Evolutionary conservation across 1,140 invertebrate genomes (phyloP).

Genomic region (Drosophila truncata): DNA sequence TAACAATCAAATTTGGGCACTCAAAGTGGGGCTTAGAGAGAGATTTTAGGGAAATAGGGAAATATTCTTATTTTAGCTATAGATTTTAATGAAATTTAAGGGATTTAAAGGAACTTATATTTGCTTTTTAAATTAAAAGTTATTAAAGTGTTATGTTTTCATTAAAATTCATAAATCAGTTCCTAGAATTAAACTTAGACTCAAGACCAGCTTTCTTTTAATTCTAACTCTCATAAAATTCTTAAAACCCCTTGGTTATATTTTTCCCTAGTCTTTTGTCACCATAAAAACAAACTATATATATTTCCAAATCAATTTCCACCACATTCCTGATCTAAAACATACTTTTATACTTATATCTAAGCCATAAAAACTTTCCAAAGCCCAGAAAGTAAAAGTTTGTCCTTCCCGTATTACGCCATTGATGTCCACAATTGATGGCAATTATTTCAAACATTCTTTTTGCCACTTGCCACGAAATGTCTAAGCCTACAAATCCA

Average conservation of each 20-base stretch:
- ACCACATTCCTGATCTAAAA: slow-evolving; percentile 6
- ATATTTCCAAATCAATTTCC: background rate
- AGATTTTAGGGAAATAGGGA: background rate
- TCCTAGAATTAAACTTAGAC: too few relatives aligned
- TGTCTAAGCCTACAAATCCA: slow-evolving; percentile 19
- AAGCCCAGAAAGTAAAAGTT: slow-evolving; percentile 3
- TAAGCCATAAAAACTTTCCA: background rate
- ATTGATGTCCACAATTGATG: slow-evolving; percentile 42
- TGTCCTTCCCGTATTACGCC: slow-evolving; percentile 5
- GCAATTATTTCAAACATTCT: slow-evolving; percentile 37
- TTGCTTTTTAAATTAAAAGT: too few relatives aligned
- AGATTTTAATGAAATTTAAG: too few relatives aligned
- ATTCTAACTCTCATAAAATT: background rate
- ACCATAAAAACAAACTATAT: background rate
- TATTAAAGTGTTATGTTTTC: too few relatives aligned
- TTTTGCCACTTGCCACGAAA: slow-evolving; percentile 44
- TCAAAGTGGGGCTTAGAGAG: background rate
- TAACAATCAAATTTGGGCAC: background rate
- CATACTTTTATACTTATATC: slow-evolving; percentile 5
- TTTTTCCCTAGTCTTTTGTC: background rate
- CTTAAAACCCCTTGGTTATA: background rate
- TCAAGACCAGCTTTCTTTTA: background rate
- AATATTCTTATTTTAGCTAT: background rate
- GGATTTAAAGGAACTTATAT: too few relatives aligned
- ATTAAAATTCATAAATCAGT: too few relatives aligned